A percentile compares a stretch with the other conserved stretches of the same genome.
Evolutionary conservation across 2,888 invertebrate genomes (phyloP).

Genomic region (Pammene aurita): DNA sequence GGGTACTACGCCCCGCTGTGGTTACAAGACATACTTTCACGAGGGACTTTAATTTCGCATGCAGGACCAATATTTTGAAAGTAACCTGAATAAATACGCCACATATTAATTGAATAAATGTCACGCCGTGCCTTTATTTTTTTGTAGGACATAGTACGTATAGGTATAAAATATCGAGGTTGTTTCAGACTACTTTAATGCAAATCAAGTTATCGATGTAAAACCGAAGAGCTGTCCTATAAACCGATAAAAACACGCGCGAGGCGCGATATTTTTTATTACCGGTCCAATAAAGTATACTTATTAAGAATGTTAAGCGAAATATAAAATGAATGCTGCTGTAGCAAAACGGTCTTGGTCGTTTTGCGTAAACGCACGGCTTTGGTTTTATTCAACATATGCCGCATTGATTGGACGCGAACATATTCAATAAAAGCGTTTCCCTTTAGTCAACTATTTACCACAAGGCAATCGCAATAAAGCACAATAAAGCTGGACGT

Average conservation of each 20-base stretch:
- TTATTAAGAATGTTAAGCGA: constrained; percentile 37
- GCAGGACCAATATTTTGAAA: constrained; percentile 37
- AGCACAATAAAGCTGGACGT: constrained; percentile 72
- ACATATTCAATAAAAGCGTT: constrained; percentile 40
- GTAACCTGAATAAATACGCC: constrained; percentile 18
- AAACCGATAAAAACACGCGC: constrained; percentile 39
- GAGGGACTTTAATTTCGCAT: constrained; percentile 38
- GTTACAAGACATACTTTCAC: constrained; percentile 56
- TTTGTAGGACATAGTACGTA: constrained; percentile 10
- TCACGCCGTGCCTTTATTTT: constrained; percentile 6
- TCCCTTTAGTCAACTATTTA: constrained; percentile 58
- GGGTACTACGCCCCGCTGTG: constrained; percentile 59
- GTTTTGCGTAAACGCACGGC: background rate
- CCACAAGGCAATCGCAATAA: constrained; percentile 72
- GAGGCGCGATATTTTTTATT: constrained; percentile 40
- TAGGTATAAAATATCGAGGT: constrained; percentile 23
- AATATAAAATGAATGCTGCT: constrained; percentile 31
- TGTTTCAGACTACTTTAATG: constrained; percentile 28
- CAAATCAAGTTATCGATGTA: constrained; percentile 39
- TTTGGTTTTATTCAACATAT: constrained; percentile 29
- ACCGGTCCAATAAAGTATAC: constrained; percentile 36
- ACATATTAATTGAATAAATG: constrained; percentile 20
- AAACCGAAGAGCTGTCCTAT: constrained; percentile 40
- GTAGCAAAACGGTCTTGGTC: constrained; percentile 9
- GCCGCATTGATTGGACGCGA: constrained; percentile 16